Conservation (phyloP, 2,113 vertebrate species). For the Oreotrochilus melanogaster region DNA sequence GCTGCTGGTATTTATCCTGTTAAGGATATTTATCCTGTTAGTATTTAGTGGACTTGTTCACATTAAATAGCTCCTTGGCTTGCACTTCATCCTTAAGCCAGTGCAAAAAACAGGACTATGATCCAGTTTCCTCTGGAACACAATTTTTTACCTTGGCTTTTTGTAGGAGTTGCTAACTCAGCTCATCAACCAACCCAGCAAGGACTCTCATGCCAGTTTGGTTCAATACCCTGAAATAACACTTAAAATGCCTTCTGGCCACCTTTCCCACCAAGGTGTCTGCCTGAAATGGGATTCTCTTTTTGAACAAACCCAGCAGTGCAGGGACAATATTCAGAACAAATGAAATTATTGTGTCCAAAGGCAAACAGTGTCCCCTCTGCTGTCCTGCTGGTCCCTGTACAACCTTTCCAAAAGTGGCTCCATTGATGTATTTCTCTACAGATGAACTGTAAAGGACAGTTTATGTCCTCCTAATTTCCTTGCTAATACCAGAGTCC, state of each 20-base stretch:
- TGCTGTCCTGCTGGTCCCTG: background rate
- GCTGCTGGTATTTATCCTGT: background rate
- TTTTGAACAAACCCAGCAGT: background rate
- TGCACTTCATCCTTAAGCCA: background rate
- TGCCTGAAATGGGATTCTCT: background rate
- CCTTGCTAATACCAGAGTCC: background rate
- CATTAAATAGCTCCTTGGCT: background rate
- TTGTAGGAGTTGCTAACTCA: background rate
- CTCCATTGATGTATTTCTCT: background rate
- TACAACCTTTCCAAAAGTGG: background rate
- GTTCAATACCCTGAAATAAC: background rate
- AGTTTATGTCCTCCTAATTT: background rate
- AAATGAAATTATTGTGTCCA: background rate
- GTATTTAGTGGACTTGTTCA: background rate
- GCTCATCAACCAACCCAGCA: background rate
- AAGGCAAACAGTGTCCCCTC: background rate
- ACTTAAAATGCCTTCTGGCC: background rate
- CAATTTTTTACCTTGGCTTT: background rate
- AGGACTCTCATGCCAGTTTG: background rate
- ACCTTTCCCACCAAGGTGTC: background rate
- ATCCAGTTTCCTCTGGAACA: background rate
- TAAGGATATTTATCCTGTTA: background rate
- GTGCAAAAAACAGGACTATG: background rate
- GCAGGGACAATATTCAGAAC: background rate
- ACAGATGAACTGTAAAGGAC: background rate